Percentiles rank a stretch among this genome's conserved stretches.
Evolutionary conservation across 2,888 invertebrate species (phyloP).

Genomic region (Drepanosiphum platanoidis): DNA sequence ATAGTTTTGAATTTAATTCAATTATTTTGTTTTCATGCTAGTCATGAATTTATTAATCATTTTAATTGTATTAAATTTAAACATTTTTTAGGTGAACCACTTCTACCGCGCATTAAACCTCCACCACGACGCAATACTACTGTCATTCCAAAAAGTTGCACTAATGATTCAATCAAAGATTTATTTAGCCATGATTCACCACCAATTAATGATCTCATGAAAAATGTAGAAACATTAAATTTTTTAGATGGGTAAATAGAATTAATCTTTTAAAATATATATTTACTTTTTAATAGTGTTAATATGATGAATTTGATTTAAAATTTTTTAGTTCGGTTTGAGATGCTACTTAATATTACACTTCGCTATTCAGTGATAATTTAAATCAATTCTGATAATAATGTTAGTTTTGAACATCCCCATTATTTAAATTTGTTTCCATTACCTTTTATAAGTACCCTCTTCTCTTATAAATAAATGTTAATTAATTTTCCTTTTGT

Average conservation of each 20-base stretch:
- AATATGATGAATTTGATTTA: conserved; percentile 41
- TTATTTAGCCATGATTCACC: conserved; percentile 63
- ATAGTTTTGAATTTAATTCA: background rate
- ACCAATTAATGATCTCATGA: conserved; percentile 57
- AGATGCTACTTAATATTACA: conserved; percentile 11
- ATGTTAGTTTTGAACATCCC: conserved; percentile 19
- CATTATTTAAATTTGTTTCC: background rate
- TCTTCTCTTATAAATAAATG: background rate
- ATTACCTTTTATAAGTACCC: background rate
- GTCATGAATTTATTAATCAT: conserved; percentile 1
- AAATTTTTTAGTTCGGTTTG: conserved; percentile 39
- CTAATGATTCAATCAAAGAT: conserved; percentile 60
- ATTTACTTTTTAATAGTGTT: background rate
- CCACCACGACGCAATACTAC: conserved; percentile 66
- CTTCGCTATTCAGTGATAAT: conserved; percentile 47
- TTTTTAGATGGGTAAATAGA: conserved; percentile 59
- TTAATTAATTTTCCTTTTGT: conserved; percentile 41
- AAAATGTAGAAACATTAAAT: conserved; percentile 56
- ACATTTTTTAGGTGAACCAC: conserved; percentile 64
- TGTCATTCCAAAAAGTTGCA: conserved; percentile 61
- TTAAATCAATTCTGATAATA: conserved; percentile 52
- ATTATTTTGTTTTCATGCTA: background rate
- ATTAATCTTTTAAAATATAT: background rate
- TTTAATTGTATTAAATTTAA: conserved; percentile 21
- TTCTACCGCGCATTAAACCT: conserved; percentile 65